Conservation (phyloP, 1,140 invertebrate species). For the Planococcus citri region DNA sequence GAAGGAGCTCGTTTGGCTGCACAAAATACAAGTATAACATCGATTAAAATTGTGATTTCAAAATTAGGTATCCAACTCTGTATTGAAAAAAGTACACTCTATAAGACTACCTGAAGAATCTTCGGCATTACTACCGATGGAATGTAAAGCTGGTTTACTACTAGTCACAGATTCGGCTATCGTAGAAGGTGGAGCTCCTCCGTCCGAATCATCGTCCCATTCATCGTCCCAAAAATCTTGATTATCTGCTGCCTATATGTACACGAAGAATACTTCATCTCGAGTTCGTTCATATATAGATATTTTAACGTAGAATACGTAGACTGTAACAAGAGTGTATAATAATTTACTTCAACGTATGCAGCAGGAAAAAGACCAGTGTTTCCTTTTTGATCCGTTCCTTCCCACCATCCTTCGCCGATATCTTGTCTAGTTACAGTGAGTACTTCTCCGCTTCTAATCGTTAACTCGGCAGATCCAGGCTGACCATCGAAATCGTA, state of each 20-base stretch:
- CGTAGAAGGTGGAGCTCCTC: constrained; percentile 34
- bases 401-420: constrained; percentile 94
- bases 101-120: constrained; percentile 21
- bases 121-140: background rate
- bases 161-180: background rate
- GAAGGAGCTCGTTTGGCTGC: constrained; percentile 14
- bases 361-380: constrained; percentile 84
- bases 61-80: too few relatives aligned
- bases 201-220: constrained; percentile 79
- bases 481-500: constrained; percentile 88
- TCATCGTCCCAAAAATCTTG: constrained; percentile 69
- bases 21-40: too few relatives aligned
- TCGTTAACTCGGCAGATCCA: constrained; percentile 77
- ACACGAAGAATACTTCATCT: background rate
- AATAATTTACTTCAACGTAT: constrained; percentile 56
- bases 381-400: constrained; percentile 59
- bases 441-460: constrained; percentile 66
- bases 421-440: constrained; percentile 78
- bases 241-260: constrained; percentile 31
- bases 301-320: too few relatives aligned
- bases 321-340: background rate
- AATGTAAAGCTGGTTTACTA: constrained; percentile 13
- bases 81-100: too few relatives aligned
- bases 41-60: background rate
- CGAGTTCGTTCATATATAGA: too few relatives aligned